Evolutionary conservation across 2,888 invertebrate species (phyloP).

Genomic region (Zygogramma bicolorata): DNA sequence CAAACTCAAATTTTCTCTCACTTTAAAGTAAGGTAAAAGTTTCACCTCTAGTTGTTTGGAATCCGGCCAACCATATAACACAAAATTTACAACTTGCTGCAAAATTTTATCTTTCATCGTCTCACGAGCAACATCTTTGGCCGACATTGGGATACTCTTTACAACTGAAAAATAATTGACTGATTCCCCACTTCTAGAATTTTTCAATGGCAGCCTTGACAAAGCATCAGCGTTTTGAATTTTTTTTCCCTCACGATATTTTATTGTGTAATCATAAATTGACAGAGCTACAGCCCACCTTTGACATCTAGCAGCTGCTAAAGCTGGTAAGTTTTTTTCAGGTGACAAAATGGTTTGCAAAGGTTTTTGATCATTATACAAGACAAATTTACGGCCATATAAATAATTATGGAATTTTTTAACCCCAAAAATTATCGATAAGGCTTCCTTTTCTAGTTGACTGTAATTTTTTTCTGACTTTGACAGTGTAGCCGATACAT

Average conservation of each 20-base stretch:
- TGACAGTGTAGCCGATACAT: too few species aligned
- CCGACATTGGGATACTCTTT: not conserved
- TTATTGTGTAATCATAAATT: not conserved
- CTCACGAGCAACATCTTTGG: not conserved
- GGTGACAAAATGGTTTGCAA: too few species aligned
- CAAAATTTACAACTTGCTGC: not conserved
- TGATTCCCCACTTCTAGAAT: not conserved
- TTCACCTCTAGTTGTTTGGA: not conserved
- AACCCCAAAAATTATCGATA: too few species aligned
- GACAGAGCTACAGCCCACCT: not conserved
- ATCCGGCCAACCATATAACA: constrained; percentile 2
- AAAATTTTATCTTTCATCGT: not conserved
- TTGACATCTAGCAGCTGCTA: too few species aligned
- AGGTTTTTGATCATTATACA: too few species aligned
- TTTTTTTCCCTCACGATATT: not conserved
- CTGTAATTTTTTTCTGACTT: too few species aligned
- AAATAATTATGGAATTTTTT: too few species aligned
- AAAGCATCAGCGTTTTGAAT: not conserved
- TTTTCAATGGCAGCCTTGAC: not conserved
- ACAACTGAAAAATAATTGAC: not conserved
- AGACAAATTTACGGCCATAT: too few species aligned
- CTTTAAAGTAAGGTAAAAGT: not conserved
- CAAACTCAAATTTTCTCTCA: not conserved
- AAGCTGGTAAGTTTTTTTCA: too few species aligned
- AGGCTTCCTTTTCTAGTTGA: too few species aligned